Evolutionary conservation across 2,113 vertebrate species (phyloP), one percentile per base, ranked within the genome.

Genomic region (Gadus chalcogrammus): DNA sequence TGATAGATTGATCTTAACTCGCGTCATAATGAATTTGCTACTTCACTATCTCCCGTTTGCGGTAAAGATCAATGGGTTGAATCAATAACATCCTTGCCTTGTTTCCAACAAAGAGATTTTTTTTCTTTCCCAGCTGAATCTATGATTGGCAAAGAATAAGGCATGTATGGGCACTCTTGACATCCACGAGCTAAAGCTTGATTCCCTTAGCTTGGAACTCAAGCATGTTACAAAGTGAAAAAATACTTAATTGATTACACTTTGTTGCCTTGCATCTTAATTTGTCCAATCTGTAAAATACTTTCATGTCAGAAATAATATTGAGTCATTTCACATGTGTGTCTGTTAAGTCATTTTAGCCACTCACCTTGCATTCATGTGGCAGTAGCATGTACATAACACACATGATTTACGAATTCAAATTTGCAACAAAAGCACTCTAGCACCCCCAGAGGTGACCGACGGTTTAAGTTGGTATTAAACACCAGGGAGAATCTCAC

Each of bases 61-160:
- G 63, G 71, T 78, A 67, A 75, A 89, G 91, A 90, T 90, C 90
- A 77, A 89, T 90, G 66, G 13, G 16, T 58, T n/a, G 48, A 74
- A 82, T 92, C 86, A 82, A 90, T 89, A 86, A 84, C 78, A 71
- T 67, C 77, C 71, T 63, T 71, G 71, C 69, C 70, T 48, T 72
- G 81, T 76, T 83, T 66, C 72, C 71, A 71, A 83, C 65, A 78
- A 75, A 83, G 79, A 84, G 75, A 61, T 3, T 68, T 75, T 78
- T 82, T 83, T 75, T 74, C 65, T 31, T 70, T 63, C 72, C 73
- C 77, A 64, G 79, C 79, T 64, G 64, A 79, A 84, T 82, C 68
- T 64, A 70, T 20, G 67, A 70, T 55, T 27, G 18, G 65, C 61
- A 65, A 69, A 61, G 66, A 48, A 48, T 48, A 35, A 35, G 31